Evolutionary conservation across 1,140 invertebrate genomes (phyloP).

Genomic region (Papilio glaucus): DNA sequence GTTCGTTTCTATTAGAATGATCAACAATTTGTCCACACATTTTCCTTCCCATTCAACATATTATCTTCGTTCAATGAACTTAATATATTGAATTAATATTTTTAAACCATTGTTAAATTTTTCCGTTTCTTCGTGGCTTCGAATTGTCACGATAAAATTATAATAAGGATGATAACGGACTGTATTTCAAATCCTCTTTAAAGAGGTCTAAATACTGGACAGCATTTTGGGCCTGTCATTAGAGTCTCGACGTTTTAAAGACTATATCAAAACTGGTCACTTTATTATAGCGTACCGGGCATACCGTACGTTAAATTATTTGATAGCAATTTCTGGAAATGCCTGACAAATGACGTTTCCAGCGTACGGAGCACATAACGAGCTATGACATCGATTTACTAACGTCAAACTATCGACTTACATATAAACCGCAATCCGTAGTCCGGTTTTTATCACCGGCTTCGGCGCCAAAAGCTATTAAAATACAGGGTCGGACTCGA

Average conservation of each 20-base stretch:
- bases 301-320: not conserved
- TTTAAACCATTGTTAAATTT: no score
- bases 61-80: not conserved
- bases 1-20: not conserved
- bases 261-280: not conserved
- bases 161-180: no score
- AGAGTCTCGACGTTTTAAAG: not conserved
- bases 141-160: no score
- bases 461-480: conserved; percentile 22
- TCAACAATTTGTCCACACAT: not conserved
- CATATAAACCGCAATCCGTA: conserved; percentile 20
- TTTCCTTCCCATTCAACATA: not conserved
- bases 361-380: conserved; percentile 4
- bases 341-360: conserved; percentile 6
- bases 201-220: no score
- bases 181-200: no score
- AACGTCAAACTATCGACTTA: conserved; percentile 16
- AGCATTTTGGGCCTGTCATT: no score
- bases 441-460: conserved; percentile 10
- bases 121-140: no score
- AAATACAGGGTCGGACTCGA: conserved; percentile 7
- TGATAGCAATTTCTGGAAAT: conserved; percentile 17
- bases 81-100: no score
- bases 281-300: not conserved
- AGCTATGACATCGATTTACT: conserved; percentile 11